Evolutionary conservation across 1,140 invertebrate genomes (phyloP), one percentile per base, ranked within the genome.

Genomic region (Rhagoletis zephyria): DNA sequence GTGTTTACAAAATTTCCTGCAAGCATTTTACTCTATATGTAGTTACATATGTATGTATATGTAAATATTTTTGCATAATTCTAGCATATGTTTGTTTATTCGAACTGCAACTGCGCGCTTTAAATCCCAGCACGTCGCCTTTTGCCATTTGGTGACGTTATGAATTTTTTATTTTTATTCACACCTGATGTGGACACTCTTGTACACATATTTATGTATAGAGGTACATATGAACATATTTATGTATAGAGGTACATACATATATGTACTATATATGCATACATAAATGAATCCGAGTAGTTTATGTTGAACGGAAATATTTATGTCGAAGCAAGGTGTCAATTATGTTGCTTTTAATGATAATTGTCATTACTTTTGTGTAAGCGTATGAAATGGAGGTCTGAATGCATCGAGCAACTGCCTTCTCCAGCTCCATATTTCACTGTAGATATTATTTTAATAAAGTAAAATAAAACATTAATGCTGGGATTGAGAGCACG

Each of bases 331-430:
- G 48, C n/a, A 42, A 56, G 48, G 19, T 81, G 45, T 81, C 74
- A 81, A 81, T 81, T 81, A 81, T 81, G 74, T 81, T 9, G 48
- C 45, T 81, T 45, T 74, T 48, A 74, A 74, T 48, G 42, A 16
- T 74, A 14, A 74, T 74, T 74, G 40, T 42, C 42, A 74, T 42
- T 74, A 14, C 70, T 48, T 42, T 2, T 45, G 42, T 3, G 42
- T 74, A 4, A 7, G 42, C 12, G 48, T 67, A 7, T 7, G 6
- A 60, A 7, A 60, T 60, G 12, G 1, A 60, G 59, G 59, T 64
- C 65, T 10, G 65, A 3, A 67, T 67, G 65, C 65, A 74, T 74
- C 12, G 30, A 74, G 48, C 42, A 74, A 74, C 40, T 6, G 70
- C 48, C 30, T 30, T 30, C 30, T 74, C 16, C 48, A 12, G 70